These are phyloP conservation scores for Ptychobarbus kaznakovi DNA, from an alignment of 2,797 vertebrate genomes.

Conservation along the genomic window DNA sequence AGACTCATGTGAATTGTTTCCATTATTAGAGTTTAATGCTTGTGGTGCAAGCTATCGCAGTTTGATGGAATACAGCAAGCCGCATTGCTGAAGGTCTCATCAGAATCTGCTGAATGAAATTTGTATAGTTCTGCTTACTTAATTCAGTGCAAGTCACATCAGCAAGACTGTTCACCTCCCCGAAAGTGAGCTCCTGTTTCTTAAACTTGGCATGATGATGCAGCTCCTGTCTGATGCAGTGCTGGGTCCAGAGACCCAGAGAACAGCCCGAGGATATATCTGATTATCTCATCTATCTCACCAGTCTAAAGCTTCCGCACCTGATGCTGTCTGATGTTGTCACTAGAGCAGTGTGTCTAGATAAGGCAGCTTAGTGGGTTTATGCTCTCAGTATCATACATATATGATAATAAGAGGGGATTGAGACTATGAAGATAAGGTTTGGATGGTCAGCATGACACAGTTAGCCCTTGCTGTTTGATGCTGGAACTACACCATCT, in stretches of 20 bases:
- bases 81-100: neutral
- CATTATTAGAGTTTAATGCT: neutral
- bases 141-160: neutral
- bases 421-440: neutral
- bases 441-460: neutral
- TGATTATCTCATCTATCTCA: neutral
- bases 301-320: constrained; percentile 1
- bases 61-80: neutral
- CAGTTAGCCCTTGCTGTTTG: constrained; percentile 1
- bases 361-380: neutral
- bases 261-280: constrained; percentile 18
- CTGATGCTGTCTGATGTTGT: constrained; percentile 30
- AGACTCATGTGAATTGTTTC: neutral
- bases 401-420: neutral
- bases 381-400: constrained; percentile 4
- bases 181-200: neutral
- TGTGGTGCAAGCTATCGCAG: neutral
- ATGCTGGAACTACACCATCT: neutral
- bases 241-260: neutral
- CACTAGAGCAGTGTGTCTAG: neutral
- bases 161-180: neutral
- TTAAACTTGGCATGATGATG: neutral
- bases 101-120: neutral
- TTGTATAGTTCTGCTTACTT: neutral
- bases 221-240: constrained; percentile 3